Percentiles rank a stretch among this genome's conserved stretches.
Conservation (phyloP, 2,797 vertebrate genomes). For the Sandelia bainsii region DNA sequence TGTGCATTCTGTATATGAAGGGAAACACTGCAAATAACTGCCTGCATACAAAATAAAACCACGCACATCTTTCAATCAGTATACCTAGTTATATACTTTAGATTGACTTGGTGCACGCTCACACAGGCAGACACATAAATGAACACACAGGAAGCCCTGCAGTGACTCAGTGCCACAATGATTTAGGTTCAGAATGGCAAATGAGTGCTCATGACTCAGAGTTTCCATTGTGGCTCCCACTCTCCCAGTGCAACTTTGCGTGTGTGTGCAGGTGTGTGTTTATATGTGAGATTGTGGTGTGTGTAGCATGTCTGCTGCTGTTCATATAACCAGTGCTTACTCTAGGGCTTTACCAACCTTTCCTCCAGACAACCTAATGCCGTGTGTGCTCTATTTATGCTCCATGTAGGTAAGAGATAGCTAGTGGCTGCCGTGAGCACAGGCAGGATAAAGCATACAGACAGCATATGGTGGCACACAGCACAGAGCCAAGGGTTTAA, state of each 20-base stretch:
- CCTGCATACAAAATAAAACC: slow-evolving; percentile 27
- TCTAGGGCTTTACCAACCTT: slow-evolving; percentile 58
- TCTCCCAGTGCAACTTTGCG: slow-evolving; percentile 68
- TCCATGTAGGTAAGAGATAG: slow-evolving; percentile 39
- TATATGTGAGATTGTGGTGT: slow-evolving; percentile 32
- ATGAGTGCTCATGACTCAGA: slow-evolving; percentile 83
- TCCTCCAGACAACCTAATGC: slow-evolving; percentile 41
- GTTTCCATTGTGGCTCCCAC: slow-evolving; percentile 84
- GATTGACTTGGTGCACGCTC: slow-evolving; percentile 29
- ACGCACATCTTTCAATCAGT: slow-evolving; percentile 32
- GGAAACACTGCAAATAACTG: slow-evolving; percentile 32
- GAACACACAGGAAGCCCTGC: slow-evolving; percentile 80
- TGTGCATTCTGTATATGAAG: slow-evolving; percentile 1
- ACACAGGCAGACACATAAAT: slow-evolving; percentile 60
- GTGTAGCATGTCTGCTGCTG: slow-evolving; percentile 57
- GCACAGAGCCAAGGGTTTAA: slow-evolving; percentile 25
- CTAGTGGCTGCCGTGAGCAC: slow-evolving; percentile 33
- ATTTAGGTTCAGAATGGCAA: slow-evolving; percentile 85
- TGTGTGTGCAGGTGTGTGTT: slow-evolving; percentile 47
- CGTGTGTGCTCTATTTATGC: slow-evolving; percentile 48
- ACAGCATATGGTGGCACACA: slow-evolving; percentile 48
- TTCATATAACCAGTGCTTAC: slow-evolving; percentile 58
- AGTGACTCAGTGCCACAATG: slow-evolving; percentile 86
- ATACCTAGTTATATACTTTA: background rate
- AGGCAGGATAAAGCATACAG: slow-evolving; percentile 42